Base-by-base conservation (phyloP, 2,113 vertebrate genomes). In the Oncorhynchus clarkii region DNA sequence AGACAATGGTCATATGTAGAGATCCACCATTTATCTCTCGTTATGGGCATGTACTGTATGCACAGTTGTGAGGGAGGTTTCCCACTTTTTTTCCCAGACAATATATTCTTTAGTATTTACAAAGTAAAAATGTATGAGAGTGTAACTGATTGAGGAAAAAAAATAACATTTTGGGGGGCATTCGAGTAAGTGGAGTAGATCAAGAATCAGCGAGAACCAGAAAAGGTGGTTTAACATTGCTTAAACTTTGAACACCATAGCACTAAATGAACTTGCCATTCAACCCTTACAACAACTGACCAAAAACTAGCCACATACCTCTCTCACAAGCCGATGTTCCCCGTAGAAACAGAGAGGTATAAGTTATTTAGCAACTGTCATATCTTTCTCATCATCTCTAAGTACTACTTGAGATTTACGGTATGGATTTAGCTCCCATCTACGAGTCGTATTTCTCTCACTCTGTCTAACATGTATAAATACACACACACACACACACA, bases 1-100 rank as follows among this genome's bases (percentile, higher is more conserved):
- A 26, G 65, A 67, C 8, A 67, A 64, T 81, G 79, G 70, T 78
- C 48, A 5, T 54, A 80, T 77, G 76, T 65, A 78, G 48, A 67
- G 73, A 72, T 45, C 39, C 39, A 45, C 39, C 39, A 45, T 12
- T 45, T 45, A 45, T 45, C 39, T 45, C 9, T 11, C 2, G 39
- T 11, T 45, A 45, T 45, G 39, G 39, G 9, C 39, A 11, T 45
- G 39, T 39, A 39, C 39, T 39, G 39, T 45, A 45, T 45, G 39
- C 2, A 45, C 39, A 45, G 39, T 45, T 45, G 39, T 9, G 2
- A 45, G 39, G 39, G 39, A 45, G 39, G 39, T 45, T 45, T 11
- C 39, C 39, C 39, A 45, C 39, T 45, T 45, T 45, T 39, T 9
- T 45, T 45, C 12, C 39, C 2, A 9, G 39, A 11, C 39, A 45